These are phyloP conservation scores for Scophthalmus maximus DNA, from an alignment of 2,113 vertebrate genomes.

Conservation along the genomic window DNA sequence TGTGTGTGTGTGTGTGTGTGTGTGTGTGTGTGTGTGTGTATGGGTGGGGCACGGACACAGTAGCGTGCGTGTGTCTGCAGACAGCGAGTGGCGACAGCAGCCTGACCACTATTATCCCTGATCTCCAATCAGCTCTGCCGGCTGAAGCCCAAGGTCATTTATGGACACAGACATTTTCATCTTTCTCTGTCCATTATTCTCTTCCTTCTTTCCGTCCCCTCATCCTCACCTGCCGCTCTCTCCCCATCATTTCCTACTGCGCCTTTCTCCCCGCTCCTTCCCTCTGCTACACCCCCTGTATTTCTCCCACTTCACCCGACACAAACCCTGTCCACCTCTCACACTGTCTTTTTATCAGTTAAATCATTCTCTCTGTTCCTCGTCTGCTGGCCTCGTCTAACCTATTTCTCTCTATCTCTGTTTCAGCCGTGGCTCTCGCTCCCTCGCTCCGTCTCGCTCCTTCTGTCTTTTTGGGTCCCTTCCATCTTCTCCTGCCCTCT, in stretches of 20 bases:
- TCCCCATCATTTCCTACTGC: conserved; percentile 35
- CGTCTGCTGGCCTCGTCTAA: conserved; percentile 71
- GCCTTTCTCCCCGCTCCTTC: conserved; percentile 23
- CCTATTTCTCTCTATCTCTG: conserved; percentile 71
- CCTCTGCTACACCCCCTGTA: conserved; percentile 20
- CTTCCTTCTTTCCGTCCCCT: conserved; percentile 32
- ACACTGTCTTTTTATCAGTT: conserved; percentile 73
- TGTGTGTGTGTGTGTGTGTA: conserved; percentile 20
- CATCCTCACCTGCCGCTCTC: conserved; percentile 46
- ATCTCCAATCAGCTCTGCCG: conserved; percentile 72
- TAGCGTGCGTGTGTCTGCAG: conserved; percentile 21
- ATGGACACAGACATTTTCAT: conserved; percentile 47
- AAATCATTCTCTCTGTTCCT: conserved; percentile 71
- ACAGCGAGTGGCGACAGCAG: conserved; percentile 55
- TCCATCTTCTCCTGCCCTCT: conserved; percentile 46
- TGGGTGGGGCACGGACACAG: not conserved
- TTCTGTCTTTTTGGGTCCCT: conserved; percentile 53
- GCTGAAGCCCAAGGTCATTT: conserved; percentile 75
- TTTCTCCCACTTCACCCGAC: conserved; percentile 30
- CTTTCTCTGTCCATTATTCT: conserved; percentile 42
- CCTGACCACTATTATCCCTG: conserved; percentile 66
- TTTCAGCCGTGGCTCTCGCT: conserved; percentile 55
- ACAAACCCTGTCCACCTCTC: conserved; percentile 53
- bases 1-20: conserved; percentile 1
- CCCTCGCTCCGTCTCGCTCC: conserved; percentile 29